Evolutionary conservation across 2,797 vertebrate species (phyloP).

Genomic region (Phrynocephalus forsythii): DNA sequence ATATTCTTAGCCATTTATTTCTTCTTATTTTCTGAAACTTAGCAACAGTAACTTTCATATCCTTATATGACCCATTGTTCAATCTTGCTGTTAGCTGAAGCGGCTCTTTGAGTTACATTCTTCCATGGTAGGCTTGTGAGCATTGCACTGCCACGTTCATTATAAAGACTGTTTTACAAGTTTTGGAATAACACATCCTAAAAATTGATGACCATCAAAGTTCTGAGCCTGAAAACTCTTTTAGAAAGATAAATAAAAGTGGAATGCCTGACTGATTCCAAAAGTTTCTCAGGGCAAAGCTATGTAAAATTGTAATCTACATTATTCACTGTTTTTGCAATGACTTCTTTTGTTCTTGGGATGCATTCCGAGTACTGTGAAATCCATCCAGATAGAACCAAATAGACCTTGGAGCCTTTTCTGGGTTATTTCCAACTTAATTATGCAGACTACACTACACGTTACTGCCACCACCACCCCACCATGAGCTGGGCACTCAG

Average conservation of each 20-base stretch:
- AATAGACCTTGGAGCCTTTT: too few species aligned
- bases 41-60: conserved; percentile 34
- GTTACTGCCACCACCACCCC: too few species aligned
- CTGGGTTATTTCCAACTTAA: too few species aligned
- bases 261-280: conserved; percentile 24
- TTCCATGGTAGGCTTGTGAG: background rate
- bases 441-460: too few species aligned
- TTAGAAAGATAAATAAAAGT: conserved; percentile 2
- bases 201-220: conserved; percentile 4
- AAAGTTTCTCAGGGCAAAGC: conserved; percentile 14
- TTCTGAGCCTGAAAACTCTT: conserved; percentile 15
- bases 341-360: conserved; percentile 34
- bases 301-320: conserved; percentile 36
- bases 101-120: conserved; percentile 18
- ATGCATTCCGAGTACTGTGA: conserved; percentile 12
- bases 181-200: conserved; percentile 27
- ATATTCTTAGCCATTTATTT: background rate
- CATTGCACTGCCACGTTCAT: background rate
- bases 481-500: too few species aligned
- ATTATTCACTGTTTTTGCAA: conserved; percentile 28
- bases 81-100: conserved; percentile 35
- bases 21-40: conserved; percentile 19
- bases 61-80: conserved; percentile 10
- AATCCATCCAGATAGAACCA: conserved; percentile 23
- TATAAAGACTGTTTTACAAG: conserved; percentile 24